Percentiles rank a stretch among this genome's conserved stretches.
phyloP scores from a whole-genome alignment of 1,140 invertebrate genomes.

The Zaprionus ornatus region DNA sequence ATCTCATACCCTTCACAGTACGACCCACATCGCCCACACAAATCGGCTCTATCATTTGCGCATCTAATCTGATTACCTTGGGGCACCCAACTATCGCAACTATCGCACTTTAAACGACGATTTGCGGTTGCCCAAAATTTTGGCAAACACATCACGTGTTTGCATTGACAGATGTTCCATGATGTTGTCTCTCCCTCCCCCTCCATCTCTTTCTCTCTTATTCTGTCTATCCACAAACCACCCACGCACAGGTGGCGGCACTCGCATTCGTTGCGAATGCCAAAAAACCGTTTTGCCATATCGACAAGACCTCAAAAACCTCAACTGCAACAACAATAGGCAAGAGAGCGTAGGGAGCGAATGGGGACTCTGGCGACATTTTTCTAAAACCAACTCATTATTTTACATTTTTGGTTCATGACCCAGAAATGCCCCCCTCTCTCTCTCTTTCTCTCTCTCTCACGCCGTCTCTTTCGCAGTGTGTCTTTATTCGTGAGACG shows the following conservation, averaged over 20 bases:
- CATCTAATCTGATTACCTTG: constrained; percentile 50
- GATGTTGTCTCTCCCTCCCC: constrained; percentile 9
- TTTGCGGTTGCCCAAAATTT: constrained; percentile 32
- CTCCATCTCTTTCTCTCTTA: background rate
- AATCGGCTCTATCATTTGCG: constrained; percentile 40
- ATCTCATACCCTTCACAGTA: background rate
- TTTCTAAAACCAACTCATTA: constrained; percentile 70
- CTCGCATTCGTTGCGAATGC: constrained; percentile 20
- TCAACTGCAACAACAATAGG: constrained; percentile 2
- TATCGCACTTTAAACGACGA: constrained; percentile 40
- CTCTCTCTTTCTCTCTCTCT: background rate
- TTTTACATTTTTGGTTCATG: constrained; percentile 78
- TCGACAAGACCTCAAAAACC: constrained; percentile 37
- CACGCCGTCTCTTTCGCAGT: constrained; percentile 11
- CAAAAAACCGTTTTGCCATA: constrained; percentile 34
- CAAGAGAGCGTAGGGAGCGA: constrained; percentile 7
- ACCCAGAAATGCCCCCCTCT: constrained; percentile 61
- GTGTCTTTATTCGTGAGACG: constrained; percentile 30
- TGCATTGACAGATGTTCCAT: constrained; percentile 38
- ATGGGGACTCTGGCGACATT: constrained; percentile 19
- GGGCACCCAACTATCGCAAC: constrained; percentile 42
- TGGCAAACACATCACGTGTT: constrained; percentile 56
- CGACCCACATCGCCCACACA: background rate
- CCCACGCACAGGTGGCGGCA: constrained; percentile 29
- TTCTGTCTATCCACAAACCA: background rate